Evolutionary conservation across 2,888 invertebrate genomes (phyloP).

Genomic region (Parnassius smintheus): DNA sequence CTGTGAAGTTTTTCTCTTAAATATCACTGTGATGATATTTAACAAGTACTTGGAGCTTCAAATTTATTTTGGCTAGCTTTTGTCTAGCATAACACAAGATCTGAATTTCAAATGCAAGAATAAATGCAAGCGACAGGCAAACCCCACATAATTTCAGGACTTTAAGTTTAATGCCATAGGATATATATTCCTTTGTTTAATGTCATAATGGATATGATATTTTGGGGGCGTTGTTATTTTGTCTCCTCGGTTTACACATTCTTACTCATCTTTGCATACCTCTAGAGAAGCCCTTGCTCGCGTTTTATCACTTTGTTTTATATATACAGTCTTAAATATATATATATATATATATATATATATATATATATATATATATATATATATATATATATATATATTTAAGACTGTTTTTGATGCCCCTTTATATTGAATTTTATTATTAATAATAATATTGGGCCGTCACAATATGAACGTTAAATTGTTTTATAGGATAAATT

Average conservation of each 20-base stretch:
- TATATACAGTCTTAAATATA: no score
- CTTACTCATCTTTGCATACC: conserved; percentile 22
- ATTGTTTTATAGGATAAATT: no score
- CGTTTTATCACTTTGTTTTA: conserved; percentile 14
- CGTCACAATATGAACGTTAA: no score
- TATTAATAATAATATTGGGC: no score
- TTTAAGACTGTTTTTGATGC: no score
- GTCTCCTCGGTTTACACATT: conserved; percentile 24
- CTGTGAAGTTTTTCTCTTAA: conserved; percentile 30
- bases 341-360: no score
- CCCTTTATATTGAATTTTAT: no score
- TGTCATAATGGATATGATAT: conserved; percentile 13
- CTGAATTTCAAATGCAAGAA: conserved; percentile 63
- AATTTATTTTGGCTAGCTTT: conserved; percentile 75
- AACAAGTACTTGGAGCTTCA: conserved; percentile 39
- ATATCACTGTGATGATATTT: conserved; percentile 45
- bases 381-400: no score
- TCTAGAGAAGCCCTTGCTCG: conserved; percentile 12
- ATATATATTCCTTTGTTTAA: neutral
- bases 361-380: no score
- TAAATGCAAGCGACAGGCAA: conserved; percentile 47
- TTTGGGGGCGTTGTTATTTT: conserved; percentile 15
- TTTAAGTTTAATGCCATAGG: neutral
- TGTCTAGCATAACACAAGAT: conserved; percentile 72
- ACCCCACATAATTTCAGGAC: neutral